Evolutionary conservation across 2,113 vertebrate species (phyloP), one percentile per base, ranked within the genome.

Genomic region (Microtus oregoni): DNA sequence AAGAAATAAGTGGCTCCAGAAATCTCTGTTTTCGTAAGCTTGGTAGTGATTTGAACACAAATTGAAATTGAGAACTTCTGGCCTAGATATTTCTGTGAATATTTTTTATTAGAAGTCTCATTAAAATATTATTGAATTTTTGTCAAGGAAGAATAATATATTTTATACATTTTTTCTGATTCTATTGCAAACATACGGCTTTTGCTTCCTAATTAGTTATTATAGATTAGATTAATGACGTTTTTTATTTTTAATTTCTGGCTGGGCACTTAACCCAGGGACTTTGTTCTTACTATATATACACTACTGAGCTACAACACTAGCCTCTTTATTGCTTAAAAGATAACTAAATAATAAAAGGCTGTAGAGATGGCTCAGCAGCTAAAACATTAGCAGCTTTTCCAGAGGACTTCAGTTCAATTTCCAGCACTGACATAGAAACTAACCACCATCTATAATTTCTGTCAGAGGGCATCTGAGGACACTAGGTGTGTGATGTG

Each of bases 151-250:
- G n/a, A 14, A 63, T 50, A 19, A 47, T 91, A 63, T 12, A 81
- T 81, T 76, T 89, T 86, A 30, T 55, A 8, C 70, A 55, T 17
- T 86, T 68, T 91, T 88, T n/a, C 47, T 77, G 20, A 86, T 35
- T 77, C 61, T 92, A 38, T 52, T 85, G 76, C 78, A 20, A 88
- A 19, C 65, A 86, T 15, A 81, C 68, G 55, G 8, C 58, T 30
- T 76, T 94, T 92, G 70, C 14, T 93, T 94, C 88, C 92, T 68
- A 89, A 52, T 15, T 19, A 75, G 63, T 85, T 88, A 50, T n/a
- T 30, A 63, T 70, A 20, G 3, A 65, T 91, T 85, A 77, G 44
- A 85, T 44, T 50, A 83, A 67, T 63, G 28, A 9, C 22, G 3
- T 24, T 55, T 55, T 55, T 55, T 10, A 52, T n/a, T 58, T 86